Evolutionary conservation across 1,140 invertebrate species (phyloP).

Genomic region (Zaprionus lachaisei): DNA sequence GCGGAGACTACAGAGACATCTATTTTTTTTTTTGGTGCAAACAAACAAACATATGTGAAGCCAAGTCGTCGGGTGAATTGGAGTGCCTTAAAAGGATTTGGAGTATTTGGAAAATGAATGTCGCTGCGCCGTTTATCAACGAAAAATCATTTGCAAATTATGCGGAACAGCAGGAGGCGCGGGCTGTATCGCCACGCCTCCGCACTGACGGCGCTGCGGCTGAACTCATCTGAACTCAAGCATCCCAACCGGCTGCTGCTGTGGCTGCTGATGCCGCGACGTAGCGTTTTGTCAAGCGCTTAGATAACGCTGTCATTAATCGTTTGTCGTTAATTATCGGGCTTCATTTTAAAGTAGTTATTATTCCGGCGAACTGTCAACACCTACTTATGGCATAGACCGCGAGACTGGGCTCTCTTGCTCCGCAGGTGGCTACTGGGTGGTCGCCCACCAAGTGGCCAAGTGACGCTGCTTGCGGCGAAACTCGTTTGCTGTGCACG

Average conservation of each 20-base stretch:
- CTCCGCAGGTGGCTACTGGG: constrained; percentile 27
- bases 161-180: constrained; percentile 44
- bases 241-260: constrained; percentile 39
- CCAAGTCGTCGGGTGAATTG: constrained; percentile 42
- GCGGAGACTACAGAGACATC: constrained; percentile 26
- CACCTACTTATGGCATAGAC: constrained; percentile 61
- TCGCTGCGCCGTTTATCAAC: constrained; percentile 29
- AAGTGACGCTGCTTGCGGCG: neutral
- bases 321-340: constrained; percentile 75
- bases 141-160: constrained; percentile 62
- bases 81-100: constrained; percentile 75
- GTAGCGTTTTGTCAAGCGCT: constrained; percentile 64
- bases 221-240: constrained; percentile 66
- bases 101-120: constrained; percentile 1
- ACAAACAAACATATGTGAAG: constrained; percentile 57
- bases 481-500: constrained; percentile 57
- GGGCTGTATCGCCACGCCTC: constrained; percentile 38
- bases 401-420: neutral
- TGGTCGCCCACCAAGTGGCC: constrained; percentile 28
- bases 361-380: constrained; percentile 79
- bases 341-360: constrained; percentile 76
- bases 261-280: constrained; percentile 16
- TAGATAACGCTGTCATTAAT: constrained; percentile 77
- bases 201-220: constrained; percentile 36
- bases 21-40: neutral